Percentiles rank a stretch among this genome's conserved stretches.
Conservation (phyloP, 1,140 invertebrate genomes). For the Formica exsecta region DNA sequence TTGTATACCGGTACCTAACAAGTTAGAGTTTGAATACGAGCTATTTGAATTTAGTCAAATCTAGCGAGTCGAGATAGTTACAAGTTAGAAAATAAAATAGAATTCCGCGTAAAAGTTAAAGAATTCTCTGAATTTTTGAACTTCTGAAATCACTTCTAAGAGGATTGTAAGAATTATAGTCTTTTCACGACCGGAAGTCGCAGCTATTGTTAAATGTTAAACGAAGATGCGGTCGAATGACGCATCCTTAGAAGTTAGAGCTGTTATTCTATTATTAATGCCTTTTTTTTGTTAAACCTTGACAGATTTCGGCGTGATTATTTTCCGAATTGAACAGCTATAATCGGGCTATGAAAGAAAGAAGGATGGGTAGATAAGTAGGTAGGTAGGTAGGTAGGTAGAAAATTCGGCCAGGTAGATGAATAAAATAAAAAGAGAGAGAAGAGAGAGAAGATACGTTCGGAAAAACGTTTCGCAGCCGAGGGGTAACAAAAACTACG, state of each 20-base stretch:
- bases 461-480: conserved; percentile 30
- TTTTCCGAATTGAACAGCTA: too few species aligned
- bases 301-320: too few species aligned
- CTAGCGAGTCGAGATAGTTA: too few species aligned
- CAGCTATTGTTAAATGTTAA: neutral
- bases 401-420: conserved; percentile 52
- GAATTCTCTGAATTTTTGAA: neutral
- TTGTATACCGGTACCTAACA: neutral
- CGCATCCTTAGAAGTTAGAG: neutral
- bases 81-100: neutral
- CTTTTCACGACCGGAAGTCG: neutral
- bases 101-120: too few species aligned
- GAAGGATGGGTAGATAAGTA: too few species aligned
- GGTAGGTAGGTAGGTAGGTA: too few species aligned
- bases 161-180: neutral
- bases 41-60: too few species aligned
- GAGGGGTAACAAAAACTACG: conserved; percentile 15
- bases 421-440: neutral
- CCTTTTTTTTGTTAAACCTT: neutral
- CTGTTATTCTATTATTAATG: conserved; percentile 22
- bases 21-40: neutral
- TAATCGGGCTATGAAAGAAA: too few species aligned
- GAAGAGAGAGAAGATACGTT: conserved; percentile 30
- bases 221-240: neutral
- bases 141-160: conserved; percentile 4